phyloP scores from a whole-genome alignment of 2,113 vertebrate genomes.

The Mionectes macconnelli region DNA sequence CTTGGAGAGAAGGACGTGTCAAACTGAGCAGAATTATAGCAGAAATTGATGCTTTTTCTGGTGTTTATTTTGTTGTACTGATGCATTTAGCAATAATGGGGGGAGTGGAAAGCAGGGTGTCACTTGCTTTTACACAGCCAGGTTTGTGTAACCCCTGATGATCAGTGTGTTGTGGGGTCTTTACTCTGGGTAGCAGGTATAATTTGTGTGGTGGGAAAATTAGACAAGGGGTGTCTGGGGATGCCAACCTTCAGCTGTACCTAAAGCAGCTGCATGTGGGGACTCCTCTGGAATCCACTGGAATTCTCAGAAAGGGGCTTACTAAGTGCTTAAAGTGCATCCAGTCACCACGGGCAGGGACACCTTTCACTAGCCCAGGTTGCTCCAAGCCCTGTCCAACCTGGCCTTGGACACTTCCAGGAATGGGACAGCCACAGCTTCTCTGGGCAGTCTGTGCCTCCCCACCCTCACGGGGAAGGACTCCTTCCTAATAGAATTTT shows the following conservation, averaged over 20 bases:
- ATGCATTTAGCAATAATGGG: too few species aligned
- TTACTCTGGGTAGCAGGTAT: not conserved
- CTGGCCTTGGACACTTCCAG: not conserved
- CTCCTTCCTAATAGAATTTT: not conserved
- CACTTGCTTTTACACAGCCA: not conserved
- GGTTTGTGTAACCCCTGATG: not conserved
- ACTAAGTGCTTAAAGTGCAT: not conserved
- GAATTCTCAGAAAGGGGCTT: not conserved
- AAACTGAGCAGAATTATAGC: not conserved
- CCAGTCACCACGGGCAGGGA: not conserved
- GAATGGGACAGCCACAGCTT: not conserved
- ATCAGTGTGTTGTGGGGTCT: not conserved
- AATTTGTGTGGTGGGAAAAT: not conserved
- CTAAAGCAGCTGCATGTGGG: not conserved
- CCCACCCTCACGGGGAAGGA: accelerated
- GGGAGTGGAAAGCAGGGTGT: not conserved
- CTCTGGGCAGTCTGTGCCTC: not conserved
- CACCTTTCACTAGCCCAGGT: not conserved
- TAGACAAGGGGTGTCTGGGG: not conserved
- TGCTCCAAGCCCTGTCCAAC: not conserved
- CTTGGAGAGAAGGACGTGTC: not conserved
- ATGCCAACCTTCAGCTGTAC: not conserved
- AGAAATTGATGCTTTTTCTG: not conserved
- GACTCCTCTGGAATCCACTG: not conserved
- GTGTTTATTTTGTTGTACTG: not conserved